Percentiles rank a stretch among this genome's conserved stretches.
Conservation (phyloP, 2,888 invertebrate species). For the Pseudococcus viburni region DNA sequence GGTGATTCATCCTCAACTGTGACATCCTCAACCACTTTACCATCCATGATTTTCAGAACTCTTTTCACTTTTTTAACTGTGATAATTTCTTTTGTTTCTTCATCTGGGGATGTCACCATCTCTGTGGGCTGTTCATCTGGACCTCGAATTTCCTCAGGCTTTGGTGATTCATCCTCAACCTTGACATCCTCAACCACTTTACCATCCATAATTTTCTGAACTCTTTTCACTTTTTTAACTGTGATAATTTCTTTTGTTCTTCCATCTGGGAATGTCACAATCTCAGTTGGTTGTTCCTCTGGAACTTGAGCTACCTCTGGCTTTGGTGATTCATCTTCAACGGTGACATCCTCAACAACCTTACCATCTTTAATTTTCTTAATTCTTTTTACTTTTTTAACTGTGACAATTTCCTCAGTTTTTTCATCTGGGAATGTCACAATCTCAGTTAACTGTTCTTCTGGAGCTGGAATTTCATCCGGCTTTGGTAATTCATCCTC, state of each 20-base stretch:
- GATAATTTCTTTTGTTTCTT: neutral
- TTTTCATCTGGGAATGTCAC: slow-evolving; percentile 55
- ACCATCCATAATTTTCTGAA: too few relatives aligned
- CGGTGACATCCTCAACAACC: neutral
- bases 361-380: neutral
- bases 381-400: neutral
- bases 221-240: neutral
- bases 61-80: neutral
- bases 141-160: neutral
- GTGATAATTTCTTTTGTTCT: neutral
- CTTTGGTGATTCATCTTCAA: neutral
- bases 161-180: slow-evolving; percentile 59
- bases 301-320: neutral
- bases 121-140: neutral
- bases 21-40: neutral
- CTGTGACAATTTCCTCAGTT: neutral
- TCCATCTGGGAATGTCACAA: neutral
- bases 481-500: neutral
- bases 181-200: too few relatives aligned
- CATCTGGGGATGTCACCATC: slow-evolving; percentile 56
- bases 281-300: neutral
- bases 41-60: neutral
- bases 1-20: neutral
- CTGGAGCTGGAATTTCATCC: neutral
- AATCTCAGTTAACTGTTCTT: neutral